Conservation (phyloP, 2,888 invertebrate genomes). For the Tuta absoluta region DNA sequence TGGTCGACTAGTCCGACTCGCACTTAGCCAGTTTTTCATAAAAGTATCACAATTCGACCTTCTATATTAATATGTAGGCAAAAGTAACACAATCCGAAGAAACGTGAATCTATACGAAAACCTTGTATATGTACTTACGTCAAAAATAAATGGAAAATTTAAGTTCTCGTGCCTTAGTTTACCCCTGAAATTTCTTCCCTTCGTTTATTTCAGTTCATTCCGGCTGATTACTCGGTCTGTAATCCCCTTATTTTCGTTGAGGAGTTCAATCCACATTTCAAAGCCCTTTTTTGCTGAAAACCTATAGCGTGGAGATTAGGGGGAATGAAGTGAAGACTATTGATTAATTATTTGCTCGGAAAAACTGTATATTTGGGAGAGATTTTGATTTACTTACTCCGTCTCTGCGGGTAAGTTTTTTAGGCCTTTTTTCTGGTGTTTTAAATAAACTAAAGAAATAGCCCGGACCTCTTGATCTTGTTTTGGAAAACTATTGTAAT, state of each 20-base stretch:
- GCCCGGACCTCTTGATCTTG: too few relatives aligned
- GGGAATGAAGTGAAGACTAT: neutral
- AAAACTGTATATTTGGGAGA: neutral
- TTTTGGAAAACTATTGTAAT: too few relatives aligned
- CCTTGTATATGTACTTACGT: too few relatives aligned
- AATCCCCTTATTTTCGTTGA: slow-evolving; percentile 16
- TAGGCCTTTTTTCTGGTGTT: neutral
- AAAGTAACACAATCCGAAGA: too few relatives aligned
- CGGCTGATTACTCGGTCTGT: slow-evolving; percentile 7
- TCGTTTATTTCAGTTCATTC: neutral
- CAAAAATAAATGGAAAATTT: too few relatives aligned
- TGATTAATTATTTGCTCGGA: slow-evolving; percentile 5
- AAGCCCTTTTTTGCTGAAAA: slow-evolving; percentile 5
- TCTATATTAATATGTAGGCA: too few relatives aligned
- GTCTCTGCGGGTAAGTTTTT: neutral
- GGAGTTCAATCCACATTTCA: slow-evolving; percentile 13
- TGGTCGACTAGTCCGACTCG: too few relatives aligned
- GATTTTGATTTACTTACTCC: neutral
- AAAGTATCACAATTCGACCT: too few relatives aligned
- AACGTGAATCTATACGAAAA: too few relatives aligned
- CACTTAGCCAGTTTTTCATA: too few relatives aligned
- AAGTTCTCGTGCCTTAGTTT: neutral
- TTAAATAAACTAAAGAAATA: neutral
- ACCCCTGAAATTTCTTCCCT: neutral
- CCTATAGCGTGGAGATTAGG: neutral